Evolutionary conservation across 2,113 vertebrate species (phyloP).

Genomic region (Phrynosoma blainvillii): DNA sequence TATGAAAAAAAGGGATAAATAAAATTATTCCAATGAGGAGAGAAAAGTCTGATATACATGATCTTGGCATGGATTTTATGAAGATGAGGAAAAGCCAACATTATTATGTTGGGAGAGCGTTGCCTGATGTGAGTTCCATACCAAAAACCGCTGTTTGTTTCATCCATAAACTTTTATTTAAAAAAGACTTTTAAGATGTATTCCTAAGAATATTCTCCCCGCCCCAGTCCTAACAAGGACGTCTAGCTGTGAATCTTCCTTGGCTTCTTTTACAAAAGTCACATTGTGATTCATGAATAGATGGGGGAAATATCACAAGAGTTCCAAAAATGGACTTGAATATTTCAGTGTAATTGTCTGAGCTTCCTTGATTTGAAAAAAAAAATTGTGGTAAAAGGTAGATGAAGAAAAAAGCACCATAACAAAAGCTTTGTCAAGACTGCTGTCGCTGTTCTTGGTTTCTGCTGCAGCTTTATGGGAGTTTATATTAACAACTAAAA

Average conservation of each 20-base stretch:
- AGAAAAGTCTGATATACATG: not conserved
- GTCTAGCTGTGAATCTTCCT: slow-evolving; percentile 57
- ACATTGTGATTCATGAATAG: not conserved
- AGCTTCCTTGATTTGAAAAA: not conserved
- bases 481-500: not conserved
- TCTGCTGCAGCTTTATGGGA: not conserved
- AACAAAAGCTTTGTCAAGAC: not conserved
- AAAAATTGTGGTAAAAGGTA: not conserved
- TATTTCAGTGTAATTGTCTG: not conserved
- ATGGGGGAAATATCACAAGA: not conserved
- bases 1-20: not conserved
- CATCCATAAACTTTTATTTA: not conserved
- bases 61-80: slow-evolving; percentile 13
- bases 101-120: not conserved
- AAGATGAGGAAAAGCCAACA: not conserved
- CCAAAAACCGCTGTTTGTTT: slow-evolving; percentile 20
- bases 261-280: slow-evolving; percentile 52
- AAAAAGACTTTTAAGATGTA: slow-evolving; percentile 15
- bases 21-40: not conserved
- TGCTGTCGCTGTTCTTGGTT: not conserved
- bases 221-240: slow-evolving; percentile 39
- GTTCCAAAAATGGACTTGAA: not conserved
- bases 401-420: not conserved
- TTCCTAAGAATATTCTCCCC: slow-evolving; percentile 12
- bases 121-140: not conserved